Evolutionary conservation across 2,797 vertebrate genomes (phyloP).

Genomic region (Lepidocolaptes lacrymiger): DNA sequence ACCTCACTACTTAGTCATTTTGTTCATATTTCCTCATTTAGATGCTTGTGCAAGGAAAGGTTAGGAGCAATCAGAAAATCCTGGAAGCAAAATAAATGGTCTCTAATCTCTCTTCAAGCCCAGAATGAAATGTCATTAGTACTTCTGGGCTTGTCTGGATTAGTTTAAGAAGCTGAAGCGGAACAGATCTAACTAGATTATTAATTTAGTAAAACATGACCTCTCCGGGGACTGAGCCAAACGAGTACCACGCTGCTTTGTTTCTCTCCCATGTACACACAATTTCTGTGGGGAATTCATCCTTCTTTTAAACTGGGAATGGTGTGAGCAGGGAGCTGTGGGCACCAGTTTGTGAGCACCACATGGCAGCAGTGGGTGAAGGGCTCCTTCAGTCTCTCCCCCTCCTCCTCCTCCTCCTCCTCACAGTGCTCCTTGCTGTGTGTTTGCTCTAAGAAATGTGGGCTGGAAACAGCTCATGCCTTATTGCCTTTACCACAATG

Average conservation of each 20-base stretch:
- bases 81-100: constrained; percentile 33
- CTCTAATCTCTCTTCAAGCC: constrained; percentile 56
- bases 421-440: not conserved
- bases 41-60: not conserved
- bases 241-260: not conserved
- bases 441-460: not conserved
- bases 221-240: constrained; percentile 34
- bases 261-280: not conserved
- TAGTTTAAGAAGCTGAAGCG: constrained; percentile 57
- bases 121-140: constrained; percentile 13
- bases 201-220: constrained; percentile 59
- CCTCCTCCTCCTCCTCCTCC: not conserved
- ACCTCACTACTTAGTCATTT: not conserved
- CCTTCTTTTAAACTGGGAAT: not conserved
- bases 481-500: not conserved
- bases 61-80: constrained; percentile 15
- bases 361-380: rapidly evolving
- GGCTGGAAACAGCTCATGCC: not conserved
- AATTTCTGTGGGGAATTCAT: not conserved
- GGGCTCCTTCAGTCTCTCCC: not conserved
- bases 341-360: not conserved
- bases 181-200: constrained; percentile 59
- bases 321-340: not conserved
- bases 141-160: constrained; percentile 37
- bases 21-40: not conserved